Evolutionary conservation across 2,797 vertebrate species (phyloP).

Genomic region (Pogoniulus pusillus): DNA sequence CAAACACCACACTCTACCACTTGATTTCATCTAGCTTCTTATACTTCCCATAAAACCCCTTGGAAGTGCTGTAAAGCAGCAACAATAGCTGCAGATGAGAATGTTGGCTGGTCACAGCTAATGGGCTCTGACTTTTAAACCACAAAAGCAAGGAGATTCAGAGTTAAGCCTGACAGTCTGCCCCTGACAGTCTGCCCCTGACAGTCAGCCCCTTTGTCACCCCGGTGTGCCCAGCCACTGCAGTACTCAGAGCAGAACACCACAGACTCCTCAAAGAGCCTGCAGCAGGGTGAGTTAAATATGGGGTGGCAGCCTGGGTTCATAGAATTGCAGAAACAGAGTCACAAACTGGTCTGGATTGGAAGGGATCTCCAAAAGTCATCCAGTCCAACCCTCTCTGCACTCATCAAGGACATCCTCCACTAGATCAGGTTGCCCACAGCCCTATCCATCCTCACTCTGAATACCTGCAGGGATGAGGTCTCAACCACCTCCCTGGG

Average conservation of each 20-base stretch:
- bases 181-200: slow-evolving; percentile 26
- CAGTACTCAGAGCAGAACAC: slow-evolving; percentile 12
- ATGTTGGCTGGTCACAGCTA: slow-evolving; percentile 10
- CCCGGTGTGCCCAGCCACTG: slow-evolving; percentile 50
- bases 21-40: slow-evolving; percentile 37
- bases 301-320: background rate
- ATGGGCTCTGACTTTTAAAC: slow-evolving; percentile 44
- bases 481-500: too few relatives aligned
- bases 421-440: too few relatives aligned
- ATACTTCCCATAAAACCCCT: slow-evolving; percentile 32
- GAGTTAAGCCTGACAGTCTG: slow-evolving; percentile 51
- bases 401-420: too few relatives aligned
- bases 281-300: slow-evolving; percentile 28
- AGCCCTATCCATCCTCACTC: too few relatives aligned
- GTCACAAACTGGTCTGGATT: too few relatives aligned
- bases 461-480: too few relatives aligned
- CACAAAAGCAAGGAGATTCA: slow-evolving; percentile 49
- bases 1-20: background rate
- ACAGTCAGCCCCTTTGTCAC: slow-evolving; percentile 39
- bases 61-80: slow-evolving; percentile 30
- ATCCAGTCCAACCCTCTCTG: too few relatives aligned
- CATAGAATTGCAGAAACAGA: too few relatives aligned
- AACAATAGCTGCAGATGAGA: slow-evolving; percentile 19
- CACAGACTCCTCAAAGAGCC: slow-evolving; percentile 36
- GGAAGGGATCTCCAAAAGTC: too few relatives aligned